Base-by-base conservation (phyloP, 2,113 vertebrate genomes). In the Corythornis vintsioides region DNA sequence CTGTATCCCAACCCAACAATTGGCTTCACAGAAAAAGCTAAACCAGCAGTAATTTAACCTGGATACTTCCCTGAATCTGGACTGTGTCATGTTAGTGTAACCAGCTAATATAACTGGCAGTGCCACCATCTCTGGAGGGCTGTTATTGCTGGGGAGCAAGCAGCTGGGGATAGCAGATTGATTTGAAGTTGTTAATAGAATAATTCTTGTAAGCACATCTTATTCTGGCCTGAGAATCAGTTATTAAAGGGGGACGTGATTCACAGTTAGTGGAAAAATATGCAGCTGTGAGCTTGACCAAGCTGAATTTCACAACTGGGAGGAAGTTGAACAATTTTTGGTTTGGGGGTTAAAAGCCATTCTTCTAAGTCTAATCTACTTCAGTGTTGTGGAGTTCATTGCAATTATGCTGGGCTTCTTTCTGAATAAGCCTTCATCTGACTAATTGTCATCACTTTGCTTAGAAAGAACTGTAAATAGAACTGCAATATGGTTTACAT, bases 271-370 rank as follows among this genome's bases (percentile, higher is more conserved):
- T 56, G 70, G 79, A 60, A 89, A 83, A 88, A 71, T 88, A 66
- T 2, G 60, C 92, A 89, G 88, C 92, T 95, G 75, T 94, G 82
- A 72, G 92, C 53, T 90, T 96, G 85, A 89, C 59, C n/a, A 35
- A 28, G 35, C 7, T 63, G 15, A 56, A 29, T 56, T 56, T n/a
- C 55, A 66, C 22, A 65, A 4, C 0, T 2, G 2, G 13, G 29
- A 84, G 24, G 38, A 86, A 69, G 57, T 16, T 75, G 42, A 48
- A 14, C 28, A 28, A 5, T 40, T n/a, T 25, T 73, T 59, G 29
- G 63, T 86, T n/a, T 24, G 14, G 6, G 15, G 7, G 18, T 86
- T 88, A 48, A 83, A 91, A 75, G 21, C 12, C 6, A 8, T 53
- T 93, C 20, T 76, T 65, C 31, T 48, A 18, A 26, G 11, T 71